Conservation (phyloP, 2,888 invertebrate species). For the Neoscelio sp. region DNA sequence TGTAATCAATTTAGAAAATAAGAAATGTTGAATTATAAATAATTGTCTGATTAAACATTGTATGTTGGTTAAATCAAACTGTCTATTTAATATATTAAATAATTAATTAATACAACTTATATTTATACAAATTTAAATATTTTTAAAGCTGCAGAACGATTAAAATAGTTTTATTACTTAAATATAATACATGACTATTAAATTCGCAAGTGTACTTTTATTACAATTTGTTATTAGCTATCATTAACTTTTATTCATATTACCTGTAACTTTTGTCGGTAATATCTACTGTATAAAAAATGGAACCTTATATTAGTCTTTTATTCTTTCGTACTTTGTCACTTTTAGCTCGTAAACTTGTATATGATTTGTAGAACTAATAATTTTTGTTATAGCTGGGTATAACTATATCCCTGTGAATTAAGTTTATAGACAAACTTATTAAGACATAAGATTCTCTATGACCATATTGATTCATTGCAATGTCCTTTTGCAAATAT, state of each 20-base stretch:
- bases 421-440: no score
- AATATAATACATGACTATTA: no score
- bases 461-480: no score
- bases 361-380: conserved; percentile 30
- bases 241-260: conserved; percentile 6
- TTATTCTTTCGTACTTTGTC: conserved; percentile 18
- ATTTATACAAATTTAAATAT: no score
- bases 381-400: conserved; percentile 44
- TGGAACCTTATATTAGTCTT: conserved; percentile 27
- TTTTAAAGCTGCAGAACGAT: no score
- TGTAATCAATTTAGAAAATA: background rate
- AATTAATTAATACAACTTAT: no score
- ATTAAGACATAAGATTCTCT: no score
- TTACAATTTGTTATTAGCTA: background rate
- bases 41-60: conserved; percentile 4
- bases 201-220: no score
- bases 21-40: background rate
- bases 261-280: conserved; percentile 7
- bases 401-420: conserved; percentile 13
- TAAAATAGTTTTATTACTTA: no score
- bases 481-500: no score
- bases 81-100: no score
- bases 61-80: no score
- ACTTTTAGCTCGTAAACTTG: background rate
- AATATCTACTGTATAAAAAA: conserved; percentile 9